Percentiles rank a stretch among this genome's conserved stretches.
phyloP scores from a whole-genome alignment of 2,113 vertebrate species.

The Tyto alba region DNA sequence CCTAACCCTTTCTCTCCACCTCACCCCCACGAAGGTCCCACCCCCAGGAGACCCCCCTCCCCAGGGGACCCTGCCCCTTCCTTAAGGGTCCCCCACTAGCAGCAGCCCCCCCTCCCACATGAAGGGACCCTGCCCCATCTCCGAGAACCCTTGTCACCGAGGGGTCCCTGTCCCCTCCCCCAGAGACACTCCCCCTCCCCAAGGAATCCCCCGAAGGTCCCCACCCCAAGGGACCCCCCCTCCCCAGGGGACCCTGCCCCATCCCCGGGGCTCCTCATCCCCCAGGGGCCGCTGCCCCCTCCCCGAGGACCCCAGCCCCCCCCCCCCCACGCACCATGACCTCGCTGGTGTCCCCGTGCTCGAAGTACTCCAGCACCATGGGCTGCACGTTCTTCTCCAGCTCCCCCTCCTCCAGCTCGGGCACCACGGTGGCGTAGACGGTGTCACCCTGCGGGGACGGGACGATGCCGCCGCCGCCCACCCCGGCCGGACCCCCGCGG shows the following conservation, averaged over 20 bases:
- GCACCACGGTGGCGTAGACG: constrained; percentile 81
- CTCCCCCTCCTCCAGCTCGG: constrained; percentile 80
- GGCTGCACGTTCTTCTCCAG: constrained; percentile 84
- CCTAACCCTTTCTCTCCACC: no score
- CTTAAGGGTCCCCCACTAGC: no score
- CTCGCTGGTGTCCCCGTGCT: constrained; percentile 85
- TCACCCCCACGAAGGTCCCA: no score
- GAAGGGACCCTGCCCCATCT: no score
- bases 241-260: not conserved
- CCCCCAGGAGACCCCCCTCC: no score
- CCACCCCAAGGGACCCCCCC: not conserved
- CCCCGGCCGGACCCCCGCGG: rapidly evolving
- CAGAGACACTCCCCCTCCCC: no score
- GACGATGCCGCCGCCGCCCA: not conserved
- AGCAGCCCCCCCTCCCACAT: no score
- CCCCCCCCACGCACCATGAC: constrained; percentile 71
- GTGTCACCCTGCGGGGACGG: constrained; percentile 74
- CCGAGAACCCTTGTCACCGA: no score
- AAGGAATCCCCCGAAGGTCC: not conserved
- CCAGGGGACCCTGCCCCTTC: no score
- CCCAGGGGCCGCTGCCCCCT: not conserved
- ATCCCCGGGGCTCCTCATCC: not conserved
- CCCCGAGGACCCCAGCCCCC: not conserved
- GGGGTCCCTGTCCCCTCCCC: no score
- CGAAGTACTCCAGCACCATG: constrained; percentile 85